Percentiles rank a stretch among this genome's conserved stretches.
These are phyloP conservation scores for Fragariocoptes setiger DNA, from an alignment of 1,140 invertebrate species.

Conservation along the genomic window DNA sequence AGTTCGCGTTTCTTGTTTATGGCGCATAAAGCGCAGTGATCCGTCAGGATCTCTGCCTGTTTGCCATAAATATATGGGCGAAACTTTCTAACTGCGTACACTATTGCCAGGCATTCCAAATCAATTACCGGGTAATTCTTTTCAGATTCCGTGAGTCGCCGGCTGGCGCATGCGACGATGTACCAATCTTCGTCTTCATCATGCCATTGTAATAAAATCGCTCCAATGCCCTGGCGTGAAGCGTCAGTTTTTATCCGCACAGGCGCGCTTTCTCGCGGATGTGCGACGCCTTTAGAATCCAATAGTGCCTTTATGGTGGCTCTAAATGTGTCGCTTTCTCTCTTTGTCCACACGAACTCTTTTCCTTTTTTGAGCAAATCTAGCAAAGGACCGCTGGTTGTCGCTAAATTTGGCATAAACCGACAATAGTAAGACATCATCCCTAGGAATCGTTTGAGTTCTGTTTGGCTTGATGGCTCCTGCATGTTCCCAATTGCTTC, in stretches of 20 bases:
- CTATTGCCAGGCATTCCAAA: constrained; percentile 9
- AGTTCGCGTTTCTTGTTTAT: background rate
- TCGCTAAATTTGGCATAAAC: background rate
- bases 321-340: background rate
- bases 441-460: background rate
- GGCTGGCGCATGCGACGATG: background rate
- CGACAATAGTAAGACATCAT: background rate
- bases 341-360: background rate
- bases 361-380: background rate
- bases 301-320: background rate
- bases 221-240: constrained; percentile 8
- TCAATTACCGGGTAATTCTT: constrained; percentile 8
- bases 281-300: background rate
- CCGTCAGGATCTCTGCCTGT: constrained; percentile 6
- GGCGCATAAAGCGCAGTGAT: constrained; percentile 6
- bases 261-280: background rate
- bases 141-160: constrained; percentile 1
- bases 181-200: no score
- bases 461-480: background rate
- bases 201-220: constrained; percentile 10
- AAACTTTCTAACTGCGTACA: constrained; percentile 8
- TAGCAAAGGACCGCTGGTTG: background rate
- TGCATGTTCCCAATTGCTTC: background rate
- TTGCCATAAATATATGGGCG: constrained; percentile 9
- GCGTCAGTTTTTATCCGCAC: background rate